Percentiles rank a stretch among this genome's conserved stretches.
Evolutionary conservation across 1,140 invertebrate species (phyloP).

Genomic region (Andrena cerasifolii): DNA sequence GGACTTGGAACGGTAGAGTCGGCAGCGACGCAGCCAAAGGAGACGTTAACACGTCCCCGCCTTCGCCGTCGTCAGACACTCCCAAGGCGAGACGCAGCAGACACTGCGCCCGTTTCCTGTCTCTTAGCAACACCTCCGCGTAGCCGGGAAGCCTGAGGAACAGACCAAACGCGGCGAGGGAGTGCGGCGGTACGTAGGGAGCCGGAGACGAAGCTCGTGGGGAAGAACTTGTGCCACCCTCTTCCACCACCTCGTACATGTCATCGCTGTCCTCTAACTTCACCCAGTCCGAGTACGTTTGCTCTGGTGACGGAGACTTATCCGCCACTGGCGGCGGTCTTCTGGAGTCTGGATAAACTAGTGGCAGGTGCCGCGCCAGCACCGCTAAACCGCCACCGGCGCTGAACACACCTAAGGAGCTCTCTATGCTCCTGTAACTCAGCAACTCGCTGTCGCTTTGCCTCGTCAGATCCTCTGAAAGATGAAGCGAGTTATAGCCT

Average conservation of each 20-base stretch:
- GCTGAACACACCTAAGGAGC: slow-evolving; percentile 91
- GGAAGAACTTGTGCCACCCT: slow-evolving; percentile 76
- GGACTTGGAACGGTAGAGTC: slow-evolving; percentile 94
- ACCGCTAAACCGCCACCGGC: slow-evolving; percentile 93
- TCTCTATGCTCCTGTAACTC: slow-evolving; percentile 82
- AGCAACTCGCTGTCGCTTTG: slow-evolving; percentile 71
- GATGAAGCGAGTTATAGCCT: slow-evolving; percentile 13
- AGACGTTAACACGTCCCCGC: slow-evolving; percentile 90
- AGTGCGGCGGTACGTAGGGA: slow-evolving; percentile 91
- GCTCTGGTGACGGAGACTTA: slow-evolving; percentile 82
- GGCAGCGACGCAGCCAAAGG: slow-evolving; percentile 89
- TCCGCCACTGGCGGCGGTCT: slow-evolving; percentile 80
- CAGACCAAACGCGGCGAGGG: slow-evolving; percentile 93
- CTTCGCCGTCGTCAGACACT: slow-evolving; percentile 95
- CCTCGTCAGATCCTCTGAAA: slow-evolving; percentile 68
- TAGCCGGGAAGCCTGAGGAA: slow-evolving; percentile 94
- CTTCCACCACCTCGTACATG: slow-evolving; percentile 87
- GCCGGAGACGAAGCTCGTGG: slow-evolving; percentile 78
- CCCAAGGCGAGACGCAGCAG: slow-evolving; percentile 92
- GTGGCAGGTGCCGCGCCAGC: slow-evolving; percentile 92
- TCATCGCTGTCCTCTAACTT: slow-evolving; percentile 88
- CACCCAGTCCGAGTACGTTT: slow-evolving; percentile 88
- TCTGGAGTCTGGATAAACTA: slow-evolving; percentile 91
- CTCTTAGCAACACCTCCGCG: slow-evolving; percentile 92
- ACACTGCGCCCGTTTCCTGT: slow-evolving; percentile 92